phyloP scores from a whole-genome alignment of 2,113 vertebrate genomes.

The Lophochroa leadbeateri region DNA sequence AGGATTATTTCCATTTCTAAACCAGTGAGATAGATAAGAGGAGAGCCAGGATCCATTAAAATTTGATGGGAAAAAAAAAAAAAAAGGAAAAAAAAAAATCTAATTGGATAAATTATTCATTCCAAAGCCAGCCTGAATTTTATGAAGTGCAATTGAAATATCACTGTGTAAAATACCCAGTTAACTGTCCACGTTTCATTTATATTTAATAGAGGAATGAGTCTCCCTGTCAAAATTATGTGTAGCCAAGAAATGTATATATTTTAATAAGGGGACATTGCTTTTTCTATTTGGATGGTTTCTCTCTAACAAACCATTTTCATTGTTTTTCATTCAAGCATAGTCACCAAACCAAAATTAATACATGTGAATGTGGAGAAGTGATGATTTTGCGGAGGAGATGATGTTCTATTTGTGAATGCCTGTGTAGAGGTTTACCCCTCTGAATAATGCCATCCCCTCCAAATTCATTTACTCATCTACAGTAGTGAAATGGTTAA shows the following conservation, averaged over 20 bases:
- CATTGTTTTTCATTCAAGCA: neutral
- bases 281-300: neutral
- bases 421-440: neutral
- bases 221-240: neutral
- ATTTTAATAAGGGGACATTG: conserved; percentile 5
- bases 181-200: conserved; percentile 12
- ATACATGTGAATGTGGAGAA: neutral
- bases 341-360: neutral
- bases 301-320: neutral
- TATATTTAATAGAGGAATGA: conserved; percentile 9
- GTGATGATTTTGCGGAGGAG: neutral
- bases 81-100: neutral
- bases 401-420: neutral
- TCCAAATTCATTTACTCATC: neutral
- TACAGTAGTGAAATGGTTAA: neutral
- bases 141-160: conserved; percentile 43
- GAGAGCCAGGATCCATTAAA: neutral
- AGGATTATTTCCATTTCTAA: conserved; percentile 32
- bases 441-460: neutral
- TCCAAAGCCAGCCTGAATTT: neutral
- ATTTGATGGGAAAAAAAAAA: neutral
- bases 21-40: neutral
- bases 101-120: conserved; percentile 49
- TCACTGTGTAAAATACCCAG: neutral
- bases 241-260: neutral